Base-by-base conservation (phyloP, 2,888 invertebrate genomes). In the Leptopilina myrica region DNA sequence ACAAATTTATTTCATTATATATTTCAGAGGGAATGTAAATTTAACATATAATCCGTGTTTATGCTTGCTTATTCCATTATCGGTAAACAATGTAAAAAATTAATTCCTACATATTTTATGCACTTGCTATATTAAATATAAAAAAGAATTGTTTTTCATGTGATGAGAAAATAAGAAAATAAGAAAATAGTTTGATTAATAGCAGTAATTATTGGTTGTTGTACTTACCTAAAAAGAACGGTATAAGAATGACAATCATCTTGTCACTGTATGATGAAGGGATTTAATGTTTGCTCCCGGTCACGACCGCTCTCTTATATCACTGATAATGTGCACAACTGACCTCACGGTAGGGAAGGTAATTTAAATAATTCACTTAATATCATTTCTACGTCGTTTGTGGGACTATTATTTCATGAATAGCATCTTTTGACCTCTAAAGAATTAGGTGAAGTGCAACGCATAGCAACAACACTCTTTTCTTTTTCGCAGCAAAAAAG, bases 171-270 rank as follows among this genome's bases (percentile, higher is more conserved):
- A 33, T 33, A 33, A 33, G 33, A 33, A 33, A 33, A 33, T 33
- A 33, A 33, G 33, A 33, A 33, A 33, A 33, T 33, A 33, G 33
- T 33, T 33, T 33, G 33, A 33, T 33, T 33, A 33, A 33, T 33
- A 33, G 33, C 33, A 33, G 33, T 33, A 33, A 33, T 33, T 1
- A 33, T n/a, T 62, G 75, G 77, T 67, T 79, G 77, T 67, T 79
- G 80, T 78, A 83, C 86, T 81, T 75, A 86, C 86, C 83, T 81
- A 85, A 76, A 79, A 86, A 85, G 78, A 85, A 84, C 67, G 85
- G 85, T 73, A 86, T 85, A 76, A 86, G 80, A 67, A 81, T 69
- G 78, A 67, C 83, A 80, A 83, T 79, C 86, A 86, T 86, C 78
- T 80, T 77, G 84, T 75, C 64, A 78, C 80, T 75, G 78, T 62